Base-by-base conservation (phyloP, 2,888 invertebrate species). In the Harpalus rufipes region DNA sequence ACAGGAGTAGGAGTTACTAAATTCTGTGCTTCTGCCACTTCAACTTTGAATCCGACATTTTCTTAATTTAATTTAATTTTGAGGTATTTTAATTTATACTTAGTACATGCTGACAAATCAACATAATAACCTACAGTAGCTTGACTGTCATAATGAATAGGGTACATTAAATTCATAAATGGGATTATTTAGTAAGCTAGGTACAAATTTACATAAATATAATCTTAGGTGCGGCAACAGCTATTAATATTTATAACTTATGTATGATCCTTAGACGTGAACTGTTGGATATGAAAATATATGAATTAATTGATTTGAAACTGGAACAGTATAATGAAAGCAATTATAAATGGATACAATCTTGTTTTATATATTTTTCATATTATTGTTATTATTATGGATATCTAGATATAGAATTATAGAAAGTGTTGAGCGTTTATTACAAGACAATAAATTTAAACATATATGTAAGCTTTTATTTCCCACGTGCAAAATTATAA, bases 281-380 rank as follows among this genome's bases (percentile, higher is more conserved):
- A 51, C 4, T 51, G 10, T 12, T 12, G 12, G 10, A 51, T 12
- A 51, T 12, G 5, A 51, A 51, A 51, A 51, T 12, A 10, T 51
- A 51, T 51, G 44, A 51, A 51, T 51, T 51, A 51, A 51, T 51
- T 51, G 44, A 51, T 51, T 51, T 51, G 8, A 32, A 51, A 51
- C 44, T 51, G 44, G 44, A 51, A 51, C 44, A 51, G 12, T 12
- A 2, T 5, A 51, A 51, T 51, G 12, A 51, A 8, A 32, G 12
- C 44, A 12, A 8, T 51, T 5, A 51, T 51, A 12, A 51, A 51
- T 5, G 10, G 0, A 51, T 51, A 51, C 44, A 51, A 32, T 32
- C 32, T 6, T 32, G 32, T 32, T 32, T 32, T 32, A 32, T 32
- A 32, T 32, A 5, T 32, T 32, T 32, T 32, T 32, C 3, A 32